Percentiles rank a stretch among this genome's conserved stretches.
Evolutionary conservation across 2,113 vertebrate species (phyloP).

Genomic region (Octodon degus): DNA sequence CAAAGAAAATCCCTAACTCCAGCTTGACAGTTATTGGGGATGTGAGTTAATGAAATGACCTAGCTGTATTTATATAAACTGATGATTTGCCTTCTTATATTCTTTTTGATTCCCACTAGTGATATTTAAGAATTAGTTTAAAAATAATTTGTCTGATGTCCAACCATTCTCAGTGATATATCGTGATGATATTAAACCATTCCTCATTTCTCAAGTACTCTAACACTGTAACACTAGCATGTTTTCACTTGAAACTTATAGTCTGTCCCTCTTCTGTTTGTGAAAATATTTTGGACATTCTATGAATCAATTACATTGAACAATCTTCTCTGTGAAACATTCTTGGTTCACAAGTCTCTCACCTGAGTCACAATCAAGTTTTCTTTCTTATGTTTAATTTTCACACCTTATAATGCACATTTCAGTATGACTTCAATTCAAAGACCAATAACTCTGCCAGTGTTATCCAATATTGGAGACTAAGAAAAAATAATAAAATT

Average conservation of each 20-base stretch:
- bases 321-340: conserved; percentile 40
- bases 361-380: background rate
- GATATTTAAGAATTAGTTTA: conserved; percentile 13
- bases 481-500: conserved; percentile 53
- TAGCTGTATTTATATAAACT: conserved; percentile 7
- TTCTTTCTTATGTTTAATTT: conserved; percentile 29
- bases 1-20: background rate
- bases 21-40: conserved; percentile 10
- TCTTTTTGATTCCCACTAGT: conserved; percentile 20
- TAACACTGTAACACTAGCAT: background rate
- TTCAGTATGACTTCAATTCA: conserved; percentile 10
- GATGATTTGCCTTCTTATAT: background rate
- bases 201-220: background rate
- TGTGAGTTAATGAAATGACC: background rate
- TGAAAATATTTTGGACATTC: conserved; percentile 53
- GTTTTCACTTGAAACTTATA: background rate
- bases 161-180: background rate
- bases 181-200: background rate
- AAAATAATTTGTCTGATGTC: background rate
- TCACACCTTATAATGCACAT: background rate
- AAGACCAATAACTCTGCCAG: conserved; percentile 6
- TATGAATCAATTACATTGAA: background rate
- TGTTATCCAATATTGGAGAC: conserved; percentile 35
- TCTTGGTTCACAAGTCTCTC: background rate
- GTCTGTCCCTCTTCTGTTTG: conserved; percentile 1